Evolutionary conservation across 2,113 vertebrate species (phyloP).

Genomic region (Axis porcinus): DNA sequence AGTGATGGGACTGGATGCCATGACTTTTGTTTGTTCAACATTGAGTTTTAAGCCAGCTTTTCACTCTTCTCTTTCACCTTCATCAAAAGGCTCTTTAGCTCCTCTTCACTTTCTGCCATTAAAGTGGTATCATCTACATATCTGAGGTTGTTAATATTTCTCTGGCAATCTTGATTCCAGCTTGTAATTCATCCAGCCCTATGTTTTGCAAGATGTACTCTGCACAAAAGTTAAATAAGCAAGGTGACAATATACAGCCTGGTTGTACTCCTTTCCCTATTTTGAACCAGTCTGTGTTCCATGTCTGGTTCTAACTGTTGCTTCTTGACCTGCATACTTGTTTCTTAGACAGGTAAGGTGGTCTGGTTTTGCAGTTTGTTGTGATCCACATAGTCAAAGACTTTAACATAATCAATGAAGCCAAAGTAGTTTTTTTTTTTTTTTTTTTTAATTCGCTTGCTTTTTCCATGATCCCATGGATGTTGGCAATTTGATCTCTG

Average conservation of each 20-base stretch:
- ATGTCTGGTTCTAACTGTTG: neutral
- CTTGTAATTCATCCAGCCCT: neutral
- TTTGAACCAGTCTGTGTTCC: neutral
- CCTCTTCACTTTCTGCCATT: neutral
- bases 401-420: neutral
- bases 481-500: neutral
- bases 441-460: neutral
- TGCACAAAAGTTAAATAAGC: neutral
- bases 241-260: neutral
- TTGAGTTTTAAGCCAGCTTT: neutral
- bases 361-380: neutral
- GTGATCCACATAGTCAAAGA: neutral
- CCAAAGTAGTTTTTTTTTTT: neutral
- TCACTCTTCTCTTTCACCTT: neutral
- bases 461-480: neutral
- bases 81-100: neutral
- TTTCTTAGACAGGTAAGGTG: neutral
- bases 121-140: neutral
- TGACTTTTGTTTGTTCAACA: neutral
- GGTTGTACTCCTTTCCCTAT: neutral
- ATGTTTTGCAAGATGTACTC: neutral
- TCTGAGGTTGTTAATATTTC: neutral
- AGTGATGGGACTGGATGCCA: neutral
- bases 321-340: neutral
- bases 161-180: neutral